These are phyloP conservation scores for Nezara viridula DNA, from an alignment of 2,888 invertebrate genomes.

Conservation along the genomic window DNA sequence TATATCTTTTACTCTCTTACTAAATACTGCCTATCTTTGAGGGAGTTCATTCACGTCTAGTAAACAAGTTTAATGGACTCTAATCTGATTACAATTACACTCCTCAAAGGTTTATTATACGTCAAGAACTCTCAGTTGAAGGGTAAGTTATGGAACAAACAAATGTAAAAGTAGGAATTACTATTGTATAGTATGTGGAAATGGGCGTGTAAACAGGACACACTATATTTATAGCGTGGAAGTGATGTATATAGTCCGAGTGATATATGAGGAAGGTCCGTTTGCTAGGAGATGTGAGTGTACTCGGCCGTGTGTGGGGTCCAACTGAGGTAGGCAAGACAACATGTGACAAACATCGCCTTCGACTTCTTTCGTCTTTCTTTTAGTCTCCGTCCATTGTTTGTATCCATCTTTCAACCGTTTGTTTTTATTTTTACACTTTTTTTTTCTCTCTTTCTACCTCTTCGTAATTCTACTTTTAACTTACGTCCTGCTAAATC, in stretches of 20 bases:
- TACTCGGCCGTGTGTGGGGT: neutral
- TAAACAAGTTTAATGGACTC: no score
- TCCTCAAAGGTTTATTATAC: neutral
- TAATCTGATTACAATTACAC: neutral
- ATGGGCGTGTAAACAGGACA: neutral
- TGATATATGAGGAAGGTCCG: neutral
- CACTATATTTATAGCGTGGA: neutral
- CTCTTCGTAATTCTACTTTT: neutral
- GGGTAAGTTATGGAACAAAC: neutral
- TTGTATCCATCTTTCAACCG: neutral
- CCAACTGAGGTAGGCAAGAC: neutral
- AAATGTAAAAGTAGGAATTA: neutral
- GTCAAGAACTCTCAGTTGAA: neutral
- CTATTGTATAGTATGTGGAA: neutral
- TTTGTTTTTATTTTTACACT: neutral
- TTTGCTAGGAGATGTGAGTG: neutral
- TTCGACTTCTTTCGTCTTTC: neutral
- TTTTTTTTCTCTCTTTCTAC: neutral
- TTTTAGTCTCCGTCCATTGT: neutral
- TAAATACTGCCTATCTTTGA: no score
- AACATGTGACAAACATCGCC: neutral
- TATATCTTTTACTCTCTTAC: no score
- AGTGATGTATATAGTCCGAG: neutral
- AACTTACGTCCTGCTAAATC: slow-evolving; percentile 10
- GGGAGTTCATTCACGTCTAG: no score